These are phyloP conservation scores for Philonicus albiceps DNA, from an alignment of 2,888 invertebrate species.

Conservation along the genomic window DNA sequence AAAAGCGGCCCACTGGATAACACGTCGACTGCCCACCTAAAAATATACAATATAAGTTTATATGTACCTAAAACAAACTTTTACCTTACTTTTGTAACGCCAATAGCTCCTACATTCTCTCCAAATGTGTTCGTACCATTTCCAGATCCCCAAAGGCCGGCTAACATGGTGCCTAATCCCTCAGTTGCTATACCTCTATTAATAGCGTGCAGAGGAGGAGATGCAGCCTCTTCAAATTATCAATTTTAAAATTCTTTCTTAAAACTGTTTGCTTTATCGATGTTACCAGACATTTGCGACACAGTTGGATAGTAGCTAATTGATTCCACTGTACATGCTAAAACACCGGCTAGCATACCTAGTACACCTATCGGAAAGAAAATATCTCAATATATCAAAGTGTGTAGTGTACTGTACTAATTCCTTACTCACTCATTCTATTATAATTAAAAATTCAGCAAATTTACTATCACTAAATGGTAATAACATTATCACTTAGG, in stretches of 20 bases:
- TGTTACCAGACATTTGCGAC: conserved; percentile 77
- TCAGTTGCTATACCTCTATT: conserved; percentile 87
- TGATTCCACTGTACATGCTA: conserved; percentile 82
- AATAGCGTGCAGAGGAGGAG: conserved; percentile 86
- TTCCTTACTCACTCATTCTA: too few relatives aligned
- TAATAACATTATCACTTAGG: too few relatives aligned
- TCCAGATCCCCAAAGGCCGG: conserved; percentile 84
- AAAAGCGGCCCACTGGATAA: conserved; percentile 78
- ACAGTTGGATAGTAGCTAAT: conserved; percentile 93
- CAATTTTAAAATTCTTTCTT: neutral
- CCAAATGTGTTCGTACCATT: conserved; percentile 90
- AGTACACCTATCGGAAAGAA: conserved; percentile 67
- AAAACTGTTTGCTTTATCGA: neutral
- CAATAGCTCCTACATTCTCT: conserved; percentile 89
- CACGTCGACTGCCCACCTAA: conserved; percentile 79
- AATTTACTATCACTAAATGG: too few relatives aligned
- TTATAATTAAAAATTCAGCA: too few relatives aligned
- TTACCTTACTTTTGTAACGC: conserved; percentile 76
- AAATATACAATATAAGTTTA: neutral
- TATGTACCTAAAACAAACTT: neutral
- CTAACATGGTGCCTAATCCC: conserved; percentile 83
- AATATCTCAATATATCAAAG: too few relatives aligned
- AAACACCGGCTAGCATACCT: conserved; percentile 80
- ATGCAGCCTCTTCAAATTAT: conserved; percentile 71
- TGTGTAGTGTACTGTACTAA: too few relatives aligned